Evolutionary conservation across 1,140 invertebrate genomes (phyloP).

Genomic region (Hypothenemus hampei): DNA sequence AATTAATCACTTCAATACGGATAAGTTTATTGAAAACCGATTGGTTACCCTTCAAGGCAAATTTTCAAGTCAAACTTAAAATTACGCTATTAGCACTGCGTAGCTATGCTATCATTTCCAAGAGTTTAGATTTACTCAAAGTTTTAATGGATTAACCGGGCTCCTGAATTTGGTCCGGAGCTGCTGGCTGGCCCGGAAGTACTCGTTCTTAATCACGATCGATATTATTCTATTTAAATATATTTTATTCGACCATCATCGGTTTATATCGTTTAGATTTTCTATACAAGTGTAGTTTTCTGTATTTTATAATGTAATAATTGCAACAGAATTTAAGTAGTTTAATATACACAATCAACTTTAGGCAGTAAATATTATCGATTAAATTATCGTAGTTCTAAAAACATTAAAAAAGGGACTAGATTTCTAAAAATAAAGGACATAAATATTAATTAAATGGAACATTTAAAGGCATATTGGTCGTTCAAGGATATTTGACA

Average conservation of each 20-base stretch:
- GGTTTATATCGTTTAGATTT: too few species aligned
- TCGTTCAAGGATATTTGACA: neutral
- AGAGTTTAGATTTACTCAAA: constrained; percentile 10
- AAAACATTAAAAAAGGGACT: too few species aligned
- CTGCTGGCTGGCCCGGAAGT: neutral
- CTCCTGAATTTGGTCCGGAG: neutral
- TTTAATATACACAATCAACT: too few species aligned
- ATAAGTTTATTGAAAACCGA: neutral
- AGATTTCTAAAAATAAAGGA: too few species aligned
- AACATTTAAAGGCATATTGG: constrained; percentile 1
- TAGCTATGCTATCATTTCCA: constrained; percentile 13
- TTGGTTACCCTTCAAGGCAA: neutral
- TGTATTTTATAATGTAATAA: too few species aligned
- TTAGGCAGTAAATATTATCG: too few species aligned
- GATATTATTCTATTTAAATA: constrained; percentile 11
- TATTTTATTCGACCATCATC: too few species aligned
- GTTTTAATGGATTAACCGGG: constrained; percentile 13
- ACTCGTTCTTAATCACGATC: neutral
- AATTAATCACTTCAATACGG: too few species aligned
- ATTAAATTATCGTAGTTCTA: too few species aligned
- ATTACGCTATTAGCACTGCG: constrained; percentile 12
- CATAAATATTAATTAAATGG: too few species aligned
- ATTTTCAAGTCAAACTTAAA: constrained; percentile 11
- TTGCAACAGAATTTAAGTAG: too few species aligned
- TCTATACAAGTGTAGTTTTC: too few species aligned